Evolutionary conservation across 2,888 invertebrate genomes (phyloP), one percentile per base, ranked within the genome.

Genomic region (Steinernema hermaphroditum): DNA sequence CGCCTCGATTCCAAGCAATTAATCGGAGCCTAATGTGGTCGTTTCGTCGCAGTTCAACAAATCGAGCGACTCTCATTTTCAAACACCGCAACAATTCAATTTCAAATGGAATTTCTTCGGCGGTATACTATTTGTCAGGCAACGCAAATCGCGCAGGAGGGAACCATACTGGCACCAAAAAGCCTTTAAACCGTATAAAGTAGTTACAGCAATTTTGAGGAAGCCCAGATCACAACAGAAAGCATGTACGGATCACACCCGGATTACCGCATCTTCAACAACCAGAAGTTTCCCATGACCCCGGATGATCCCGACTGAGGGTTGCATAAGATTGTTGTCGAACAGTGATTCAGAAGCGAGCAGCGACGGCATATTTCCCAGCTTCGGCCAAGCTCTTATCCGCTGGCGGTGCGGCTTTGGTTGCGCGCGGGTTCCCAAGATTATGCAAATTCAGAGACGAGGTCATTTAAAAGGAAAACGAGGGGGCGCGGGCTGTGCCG

Each of bases 1-100:
- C 62, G 62, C 62, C 29, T 29, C 29, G 62, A 62, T 62, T 14
- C 62, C 12, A 62, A 32, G 27, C 62, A 29, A 62, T 62, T 62
- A 62, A 62, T 62, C 62, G 62, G 62, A 62, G 62, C 34, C n/a
- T 62, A 62, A 62, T 62, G 62, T 62, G 62, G 62, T 62, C 62
- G 62, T 62, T 62, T 32, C 62, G 62, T 32, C 62, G 62, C 62
- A 29, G 32, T 62, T 62, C 62, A 62, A 29, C 62, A 22, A 62
- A 62, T 32, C 62, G 62, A 62, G 62, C 62, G 62, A 62, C 62
- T 62, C 62, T 62, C 62, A 29, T 62, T 62, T 62, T 62, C 62
- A 62, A 62, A 62, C 62, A 62, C 62, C 62, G 62, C 32, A 62
- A 62, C 62, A 62, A 62, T 62, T 62, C 62, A 62, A 62, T 62